Evolutionary conservation across 35 echinoderm and acorn worm genomes (phyloP), one percentile per base, ranked within the genome.

Genomic region (Heliocidaris erythrogramma): DNA sequence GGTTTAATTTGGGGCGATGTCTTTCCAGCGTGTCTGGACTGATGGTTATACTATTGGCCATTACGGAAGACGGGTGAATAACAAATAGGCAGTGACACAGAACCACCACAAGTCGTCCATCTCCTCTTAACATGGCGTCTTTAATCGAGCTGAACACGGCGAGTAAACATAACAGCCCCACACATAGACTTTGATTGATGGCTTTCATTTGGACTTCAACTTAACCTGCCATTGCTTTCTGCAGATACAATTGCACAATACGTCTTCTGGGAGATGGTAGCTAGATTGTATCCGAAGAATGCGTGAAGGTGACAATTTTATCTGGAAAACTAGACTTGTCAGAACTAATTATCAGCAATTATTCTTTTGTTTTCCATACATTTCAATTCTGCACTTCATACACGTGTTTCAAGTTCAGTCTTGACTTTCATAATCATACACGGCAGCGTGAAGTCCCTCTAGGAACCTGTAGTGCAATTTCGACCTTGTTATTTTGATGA

Each of bases 101-200:
- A 89, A 47, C 87, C 29, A 32, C 17, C 87, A 48, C 47, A 48
- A 30, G 29, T 89, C 87, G 31, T 89, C 87, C 87, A 89, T 89
- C 87, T 32, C 14, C 42, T 32, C 47, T 89, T 48, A 89, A 89
- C 31, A 48, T 47, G 87, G 87, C 87, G 87, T 32, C 47, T 89
- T 89, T 89, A 89, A 89, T 89, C 87, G 87, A 89, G 12, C 31
- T 89, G 87, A 89, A 89, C 87, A 89, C 31, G 87, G 5, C 87
- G 18, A n/a, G 30, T 89, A 89, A 89, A 89, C 32, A 89, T 89
- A 31, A 48, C 87, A 89, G 87, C 87, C 87, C 87, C 87, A 89
- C 87, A 89, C 87, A n/a, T 89, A 47, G 87, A 47, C 32, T 89
- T 32, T 89, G 87, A 89, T 89, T 48, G 87, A 89, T 89, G 87